Base-by-base conservation (phyloP, 1,140 invertebrate species). In the Drosophila saltans region DNA sequence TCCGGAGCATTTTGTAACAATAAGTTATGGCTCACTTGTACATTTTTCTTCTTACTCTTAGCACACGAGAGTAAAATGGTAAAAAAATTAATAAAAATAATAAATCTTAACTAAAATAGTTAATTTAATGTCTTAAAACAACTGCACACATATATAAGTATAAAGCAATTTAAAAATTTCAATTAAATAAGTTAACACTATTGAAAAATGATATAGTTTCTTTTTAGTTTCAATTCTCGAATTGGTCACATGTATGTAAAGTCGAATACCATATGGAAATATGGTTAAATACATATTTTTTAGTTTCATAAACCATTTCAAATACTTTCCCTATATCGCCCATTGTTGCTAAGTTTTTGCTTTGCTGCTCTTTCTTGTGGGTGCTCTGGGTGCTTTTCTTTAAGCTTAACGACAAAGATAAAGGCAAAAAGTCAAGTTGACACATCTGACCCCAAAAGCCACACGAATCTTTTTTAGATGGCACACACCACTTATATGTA, bases 11-110 rank as follows among this genome's bases (percentile, higher is more conserved):
- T 75, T 74, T 69, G 36, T 28, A 60, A 45, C 39, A 21, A 45
- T 48, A 65, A 77, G 39, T 77, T 68, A 77, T 77, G 61, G 21
- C 56, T 41, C 69, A 63, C 66, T 58, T 69, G 8, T 62, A 75
- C 72, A 52, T 69, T 61, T n/a, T 64, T 62, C 62, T 76, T 52
- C 64, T 45, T 28, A 24, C 24, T 52, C 21, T 26, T 21, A 26
- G 21, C 1, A 24, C 2, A 16, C 6, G 43, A 21, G 2, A 8
- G 5, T 26, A 52, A 21, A 24, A 26, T 24, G 33, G 3, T 36
- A 7, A 6, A 36, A 36, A 36, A 36, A 36, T 36, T 5, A 36
- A 2, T 6, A 4, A 36, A 36, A 36, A 36, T 2, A 36, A 1
- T 36, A 36, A 36, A 36, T 2, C 0, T 30, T 30, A 30, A 30